phyloP scores from a whole-genome alignment of 1,140 invertebrate species.

The Achroia grisella region DNA sequence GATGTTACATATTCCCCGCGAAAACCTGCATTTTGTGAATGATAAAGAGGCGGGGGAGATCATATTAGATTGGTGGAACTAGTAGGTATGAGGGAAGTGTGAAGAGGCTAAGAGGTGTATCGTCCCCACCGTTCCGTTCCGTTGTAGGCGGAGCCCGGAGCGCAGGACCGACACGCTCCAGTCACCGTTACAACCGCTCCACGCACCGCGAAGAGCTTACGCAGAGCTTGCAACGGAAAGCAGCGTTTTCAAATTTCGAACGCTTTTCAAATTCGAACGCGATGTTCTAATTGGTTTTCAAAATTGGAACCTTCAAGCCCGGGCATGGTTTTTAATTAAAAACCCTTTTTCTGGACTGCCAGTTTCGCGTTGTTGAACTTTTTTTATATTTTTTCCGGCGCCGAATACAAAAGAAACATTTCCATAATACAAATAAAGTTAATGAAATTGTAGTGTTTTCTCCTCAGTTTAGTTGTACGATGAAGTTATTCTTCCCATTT shows the following conservation, averaged over 20 bases:
- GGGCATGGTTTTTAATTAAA: slow-evolving; percentile 1
- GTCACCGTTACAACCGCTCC: slow-evolving; percentile 51
- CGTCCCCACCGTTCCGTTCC: slow-evolving; percentile 53
- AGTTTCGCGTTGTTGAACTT: slow-evolving; percentile 1
- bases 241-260: slow-evolving; percentile 27
- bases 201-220: slow-evolving; percentile 53
- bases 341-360: background rate
- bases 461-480: too few relatives aligned
- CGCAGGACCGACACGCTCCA: slow-evolving; percentile 33
- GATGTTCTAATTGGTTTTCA: background rate
- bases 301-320: background rate
- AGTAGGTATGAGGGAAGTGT: slow-evolving; percentile 62
- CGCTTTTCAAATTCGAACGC: slow-evolving; percentile 5
- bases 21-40: background rate
- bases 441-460: too few relatives aligned
- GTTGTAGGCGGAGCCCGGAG: slow-evolving; percentile 44
- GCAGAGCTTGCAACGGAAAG: slow-evolving; percentile 29
- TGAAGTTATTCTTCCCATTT: too few relatives aligned
- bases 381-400: background rate
- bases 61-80: slow-evolving; percentile 30
- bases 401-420: too few relatives aligned
- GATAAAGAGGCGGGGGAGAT: slow-evolving; percentile 19
- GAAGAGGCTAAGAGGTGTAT: slow-evolving; percentile 65
- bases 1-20: slow-evolving; percentile 2
- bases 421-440: too few relatives aligned